Conservation (phyloP, 2,888 invertebrate genomes). For the Cheilosia vulpina region DNA sequence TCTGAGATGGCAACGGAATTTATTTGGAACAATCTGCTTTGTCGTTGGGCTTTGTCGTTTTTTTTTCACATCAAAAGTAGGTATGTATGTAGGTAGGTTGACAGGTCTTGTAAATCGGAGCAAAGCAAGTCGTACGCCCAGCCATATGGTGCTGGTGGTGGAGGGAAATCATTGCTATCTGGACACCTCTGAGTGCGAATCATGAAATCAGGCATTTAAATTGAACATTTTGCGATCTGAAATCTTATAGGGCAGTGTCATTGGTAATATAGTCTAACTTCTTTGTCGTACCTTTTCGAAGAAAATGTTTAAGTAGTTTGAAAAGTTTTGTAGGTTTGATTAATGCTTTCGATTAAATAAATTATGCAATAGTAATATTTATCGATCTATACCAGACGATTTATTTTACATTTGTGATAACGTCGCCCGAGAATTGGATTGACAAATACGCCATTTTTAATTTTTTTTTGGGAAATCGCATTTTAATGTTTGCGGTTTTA, state of each 20-base stretch:
- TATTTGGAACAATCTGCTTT: slow-evolving; percentile 13
- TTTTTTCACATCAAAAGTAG: background rate
- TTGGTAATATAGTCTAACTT: background rate
- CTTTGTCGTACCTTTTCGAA: background rate
- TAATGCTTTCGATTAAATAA: too few relatives aligned
- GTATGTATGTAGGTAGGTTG: background rate
- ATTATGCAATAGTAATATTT: too few relatives aligned
- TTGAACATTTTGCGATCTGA: background rate
- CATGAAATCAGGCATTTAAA: background rate
- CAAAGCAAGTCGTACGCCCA: background rate
- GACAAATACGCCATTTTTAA: too few relatives aligned
- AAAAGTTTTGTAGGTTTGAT: too few relatives aligned
- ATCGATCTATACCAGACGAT: too few relatives aligned
- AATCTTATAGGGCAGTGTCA: background rate
- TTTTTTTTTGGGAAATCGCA: too few relatives aligned
- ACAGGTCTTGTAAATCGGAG: background rate
- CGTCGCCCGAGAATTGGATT: too few relatives aligned
- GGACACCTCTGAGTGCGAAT: slow-evolving; percentile 1
- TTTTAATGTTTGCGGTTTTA: too few relatives aligned
- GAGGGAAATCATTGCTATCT: background rate
- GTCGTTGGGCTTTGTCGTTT: slow-evolving; percentile 5
- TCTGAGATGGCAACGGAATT: slow-evolving; percentile 21
- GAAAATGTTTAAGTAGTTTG: background rate
- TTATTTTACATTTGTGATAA: too few relatives aligned
- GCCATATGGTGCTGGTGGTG: background rate